Percentiles rank a stretch among this genome's conserved stretches.
Conservation (phyloP, 2,888 invertebrate species). For the Piscicola geometra region DNA sequence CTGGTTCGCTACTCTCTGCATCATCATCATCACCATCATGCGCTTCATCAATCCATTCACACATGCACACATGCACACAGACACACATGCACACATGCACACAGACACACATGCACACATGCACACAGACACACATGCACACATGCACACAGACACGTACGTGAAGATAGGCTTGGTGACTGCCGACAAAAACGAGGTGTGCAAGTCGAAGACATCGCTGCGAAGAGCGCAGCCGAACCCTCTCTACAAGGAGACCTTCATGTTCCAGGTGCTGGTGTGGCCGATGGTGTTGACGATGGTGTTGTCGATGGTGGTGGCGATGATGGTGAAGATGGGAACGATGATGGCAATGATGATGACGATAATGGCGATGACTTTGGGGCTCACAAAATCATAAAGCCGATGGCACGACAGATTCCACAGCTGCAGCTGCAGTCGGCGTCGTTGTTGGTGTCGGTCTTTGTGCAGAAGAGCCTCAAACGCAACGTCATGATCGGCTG, state of each 20-base stretch:
- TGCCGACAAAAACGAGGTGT: slow-evolving; percentile 86
- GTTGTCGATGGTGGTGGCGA: slow-evolving; percentile 86
- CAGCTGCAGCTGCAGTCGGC: slow-evolving; percentile 90
- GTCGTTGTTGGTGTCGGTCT: slow-evolving; percentile 86
- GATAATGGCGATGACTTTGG: no score
- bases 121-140: no score
- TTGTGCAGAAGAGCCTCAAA: slow-evolving; percentile 84
- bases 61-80: no score
- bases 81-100: no score
- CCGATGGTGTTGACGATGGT: slow-evolving; percentile 90
- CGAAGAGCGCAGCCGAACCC: slow-evolving; percentile 89
- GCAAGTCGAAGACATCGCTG: slow-evolving; percentile 84
- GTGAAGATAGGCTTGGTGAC: slow-evolving; percentile 86
- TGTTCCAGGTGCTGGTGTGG: slow-evolving; percentile 78
- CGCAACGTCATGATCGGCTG: slow-evolving; percentile 94
- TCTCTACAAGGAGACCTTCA: slow-evolving; percentile 88
- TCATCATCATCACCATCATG: no score
- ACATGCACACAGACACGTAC: slow-evolving; percentile 73
- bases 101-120: no score
- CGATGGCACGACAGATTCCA: slow-evolving; percentile 63
- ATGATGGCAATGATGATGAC: neutral
- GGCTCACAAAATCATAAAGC: neutral
- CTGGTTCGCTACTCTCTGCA: no score
- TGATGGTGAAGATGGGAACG: slow-evolving; percentile 69
- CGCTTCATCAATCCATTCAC: no score